A percentile compares a stretch with the other conserved stretches of the same genome.
Evolutionary conservation across 2,113 vertebrate species (phyloP).

Genomic region (Corvus moneduloides): DNA sequence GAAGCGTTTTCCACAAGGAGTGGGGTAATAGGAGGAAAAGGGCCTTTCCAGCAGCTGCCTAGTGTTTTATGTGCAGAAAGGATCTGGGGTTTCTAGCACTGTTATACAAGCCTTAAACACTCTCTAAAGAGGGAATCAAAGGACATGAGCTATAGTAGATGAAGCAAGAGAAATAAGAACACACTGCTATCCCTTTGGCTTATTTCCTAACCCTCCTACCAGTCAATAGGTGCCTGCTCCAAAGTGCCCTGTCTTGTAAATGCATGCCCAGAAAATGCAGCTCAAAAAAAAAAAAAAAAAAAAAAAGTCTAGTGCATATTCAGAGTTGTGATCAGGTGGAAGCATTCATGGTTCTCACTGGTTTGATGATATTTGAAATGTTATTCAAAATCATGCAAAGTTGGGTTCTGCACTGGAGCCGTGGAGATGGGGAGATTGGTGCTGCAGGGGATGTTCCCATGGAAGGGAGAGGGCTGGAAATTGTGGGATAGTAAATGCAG

Average conservation of each 20-base stretch:
- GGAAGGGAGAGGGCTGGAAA: neutral
- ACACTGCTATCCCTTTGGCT: neutral
- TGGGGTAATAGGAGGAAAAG: neutral
- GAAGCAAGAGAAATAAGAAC: neutral
- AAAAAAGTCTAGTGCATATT: neutral
- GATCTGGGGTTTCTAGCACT: neutral
- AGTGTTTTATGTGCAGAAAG: neutral
- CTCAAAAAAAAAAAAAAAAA: neutral
- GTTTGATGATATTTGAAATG: neutral
- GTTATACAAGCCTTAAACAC: neutral
- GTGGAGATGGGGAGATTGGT: neutral
- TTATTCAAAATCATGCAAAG: neutral
- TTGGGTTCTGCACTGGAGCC: neutral
- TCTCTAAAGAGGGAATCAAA: neutral
- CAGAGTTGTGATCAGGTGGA: neutral
- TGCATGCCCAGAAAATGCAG: slow-evolving; percentile 2
- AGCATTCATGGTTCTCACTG: rapidly evolving
- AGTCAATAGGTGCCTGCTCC: neutral
- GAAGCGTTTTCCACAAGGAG: neutral
- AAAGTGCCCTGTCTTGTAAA: slow-evolving; percentile 8
- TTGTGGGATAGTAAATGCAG: neutral
- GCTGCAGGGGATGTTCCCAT: neutral
- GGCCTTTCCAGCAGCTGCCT: neutral
- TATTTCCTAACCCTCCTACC: slow-evolving; percentile 12
- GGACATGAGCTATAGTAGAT: neutral